phyloP scores from a whole-genome alignment of 2,888 invertebrate species.

The Drosophila affinis region DNA sequence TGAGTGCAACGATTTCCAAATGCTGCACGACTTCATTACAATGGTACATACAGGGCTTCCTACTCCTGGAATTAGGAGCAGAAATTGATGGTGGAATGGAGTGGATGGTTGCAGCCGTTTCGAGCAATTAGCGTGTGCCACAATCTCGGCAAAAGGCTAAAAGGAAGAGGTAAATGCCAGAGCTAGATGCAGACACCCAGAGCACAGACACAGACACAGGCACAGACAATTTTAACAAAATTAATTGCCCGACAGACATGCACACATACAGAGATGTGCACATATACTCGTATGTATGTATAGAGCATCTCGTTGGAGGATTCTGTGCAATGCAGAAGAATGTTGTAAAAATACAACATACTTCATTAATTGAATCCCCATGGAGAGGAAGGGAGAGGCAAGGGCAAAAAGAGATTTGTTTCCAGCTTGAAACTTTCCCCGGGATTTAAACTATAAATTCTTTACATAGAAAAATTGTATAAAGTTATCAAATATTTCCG shows the following conservation, averaged over 20 bases:
- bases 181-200: slow-evolving; percentile 41
- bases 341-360: slow-evolving; percentile 1
- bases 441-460: not conserved
- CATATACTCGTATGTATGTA: too few species aligned
- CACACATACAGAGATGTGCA: slow-evolving; percentile 1
- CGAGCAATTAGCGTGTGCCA: slow-evolving; percentile 73
- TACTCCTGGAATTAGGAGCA: slow-evolving; percentile 24
- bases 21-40: slow-evolving; percentile 56
- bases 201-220: slow-evolving; percentile 7
- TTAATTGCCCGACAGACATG: slow-evolving; percentile 40
- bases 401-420: not conserved
- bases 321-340: not conserved
- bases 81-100: slow-evolving; percentile 24
- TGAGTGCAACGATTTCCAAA: slow-evolving; percentile 48
- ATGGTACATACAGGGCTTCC: slow-evolving; percentile 41
- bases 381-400: not conserved
- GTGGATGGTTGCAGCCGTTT: slow-evolving; percentile 44
- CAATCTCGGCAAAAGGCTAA: slow-evolving; percentile 68
- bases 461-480: slow-evolving; percentile 1
- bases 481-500: slow-evolving; percentile 10
- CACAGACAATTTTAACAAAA: slow-evolving; percentile 50
- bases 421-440: not conserved
- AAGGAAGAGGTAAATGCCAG: slow-evolving; percentile 58
- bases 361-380: not conserved
- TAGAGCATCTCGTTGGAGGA: not conserved